Base-by-base conservation (phyloP, 2,888 invertebrate genomes). In the Trypoxylon attenuatum region DNA sequence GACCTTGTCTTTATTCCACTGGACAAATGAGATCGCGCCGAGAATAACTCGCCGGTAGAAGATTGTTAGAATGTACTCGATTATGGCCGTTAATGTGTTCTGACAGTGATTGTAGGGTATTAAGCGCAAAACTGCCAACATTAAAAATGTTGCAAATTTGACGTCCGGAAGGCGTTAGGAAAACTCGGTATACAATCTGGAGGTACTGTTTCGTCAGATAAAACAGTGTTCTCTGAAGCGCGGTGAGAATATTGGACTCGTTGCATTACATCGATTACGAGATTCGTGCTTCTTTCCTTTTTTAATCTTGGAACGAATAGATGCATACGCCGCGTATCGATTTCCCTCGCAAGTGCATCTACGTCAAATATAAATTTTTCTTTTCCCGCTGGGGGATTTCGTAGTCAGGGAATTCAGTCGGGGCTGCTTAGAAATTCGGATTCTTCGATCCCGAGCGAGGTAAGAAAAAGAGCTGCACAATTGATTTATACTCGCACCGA, bases 391-490 rank as follows among this genome's bases (percentile, higher is more conserved):
- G 3, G 6, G 16, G 53, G 50, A 61, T 66, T 67, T 55, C 42
- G 54, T 57, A 63, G 66, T 71, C 66, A 43, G 23, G 39, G 49
- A 29, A 51, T 65, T 69, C 58, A 49, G 33, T 43, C 13, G 49
- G 23, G 59, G 38, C 57, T 66, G 66, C 65, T 69, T 55, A 63
- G 63, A 46, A 63, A 73, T 73, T 73, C 69, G 60, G 57, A 69
- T 72, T 33, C 8, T 33, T 29, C 33, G 52, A 62, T 38, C 42
- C 49, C 27, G 22, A 15, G 42, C 22, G 15, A 42, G 38, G 49
- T 51, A 69, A 62, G 52, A 73, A 69, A 54, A 54, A 56, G 52
- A 56, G 42, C 53, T 15, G 46, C 10, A 21, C 54, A 51, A 55
- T 46, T 66, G 69, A 73, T 73, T 69, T 72, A 67, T 67, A 53